These are phyloP conservation scores for Liposcelis brunnea DNA, from an alignment of 2,888 invertebrate genomes.

Conservation along the genomic window DNA sequence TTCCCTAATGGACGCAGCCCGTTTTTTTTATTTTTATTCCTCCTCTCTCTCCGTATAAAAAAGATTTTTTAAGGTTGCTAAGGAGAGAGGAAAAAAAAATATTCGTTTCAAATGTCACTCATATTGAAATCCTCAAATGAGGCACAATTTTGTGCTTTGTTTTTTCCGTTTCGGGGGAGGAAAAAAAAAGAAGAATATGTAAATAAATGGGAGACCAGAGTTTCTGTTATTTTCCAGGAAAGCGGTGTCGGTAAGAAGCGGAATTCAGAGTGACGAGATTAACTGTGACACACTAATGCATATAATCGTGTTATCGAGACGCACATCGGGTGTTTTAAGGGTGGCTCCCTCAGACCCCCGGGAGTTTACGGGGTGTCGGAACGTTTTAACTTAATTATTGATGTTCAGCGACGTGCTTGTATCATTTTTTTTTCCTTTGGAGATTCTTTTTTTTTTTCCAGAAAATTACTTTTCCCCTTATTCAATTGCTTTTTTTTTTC, in stretches of 20 bases:
- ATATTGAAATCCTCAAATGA: too few species aligned
- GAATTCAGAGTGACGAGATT: constrained; percentile 5
- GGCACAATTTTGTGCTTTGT: too few species aligned
- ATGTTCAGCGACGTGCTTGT: constrained; percentile 1
- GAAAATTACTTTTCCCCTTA: constrained; percentile 6
- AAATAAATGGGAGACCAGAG: background rate
- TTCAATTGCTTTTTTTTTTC: constrained; percentile 1
- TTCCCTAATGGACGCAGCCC: too few species aligned
- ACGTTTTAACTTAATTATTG: constrained; percentile 9
- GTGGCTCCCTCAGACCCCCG: background rate
- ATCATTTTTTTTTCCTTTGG: constrained; percentile 5
- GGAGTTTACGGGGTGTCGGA: constrained; percentile 8
- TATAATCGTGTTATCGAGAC: constrained; percentile 12
- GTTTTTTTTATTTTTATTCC: too few species aligned
- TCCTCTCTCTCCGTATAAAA: too few species aligned
- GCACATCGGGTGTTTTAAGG: constrained; percentile 5
- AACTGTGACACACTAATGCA: constrained; percentile 14
- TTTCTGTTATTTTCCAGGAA: background rate
- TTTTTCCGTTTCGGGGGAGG: too few species aligned
- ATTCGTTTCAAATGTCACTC: too few species aligned
- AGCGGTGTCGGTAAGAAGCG: background rate
- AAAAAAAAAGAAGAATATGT: too few species aligned
- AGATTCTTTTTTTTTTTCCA: background rate
- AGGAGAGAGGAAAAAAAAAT: too few species aligned
- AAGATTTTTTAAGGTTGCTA: too few species aligned